phyloP scores from a whole-genome alignment of 2,797 vertebrate genomes.

The Pangasius macronema region DNA sequence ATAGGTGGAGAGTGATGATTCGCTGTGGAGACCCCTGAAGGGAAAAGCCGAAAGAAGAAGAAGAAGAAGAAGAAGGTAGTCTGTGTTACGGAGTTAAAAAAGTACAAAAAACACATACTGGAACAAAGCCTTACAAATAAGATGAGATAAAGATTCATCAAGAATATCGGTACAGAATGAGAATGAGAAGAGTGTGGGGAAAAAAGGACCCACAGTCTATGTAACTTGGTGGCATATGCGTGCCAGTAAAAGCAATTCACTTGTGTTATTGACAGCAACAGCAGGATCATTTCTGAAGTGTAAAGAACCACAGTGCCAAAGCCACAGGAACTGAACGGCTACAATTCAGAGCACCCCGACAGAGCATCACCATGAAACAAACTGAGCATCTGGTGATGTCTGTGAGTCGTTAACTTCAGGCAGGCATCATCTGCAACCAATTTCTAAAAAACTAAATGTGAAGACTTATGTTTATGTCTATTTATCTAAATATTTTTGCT shows the following conservation, averaged over 20 bases:
- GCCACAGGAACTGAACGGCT: not conserved
- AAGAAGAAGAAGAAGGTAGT: too few relatives aligned
- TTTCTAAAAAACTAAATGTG: not conserved
- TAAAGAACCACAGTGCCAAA: slow-evolving; percentile 2
- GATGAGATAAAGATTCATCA: not conserved
- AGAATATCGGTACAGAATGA: not conserved
- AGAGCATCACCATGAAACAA: not conserved
- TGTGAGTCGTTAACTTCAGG: not conserved
- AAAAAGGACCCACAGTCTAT: not conserved
- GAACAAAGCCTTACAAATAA: not conserved
- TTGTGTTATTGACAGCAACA: not conserved
- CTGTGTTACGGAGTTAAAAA: not conserved
- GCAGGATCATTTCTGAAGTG: not conserved
- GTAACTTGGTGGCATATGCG: not conserved
- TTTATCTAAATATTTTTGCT: not conserved
- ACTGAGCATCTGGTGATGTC: not conserved
- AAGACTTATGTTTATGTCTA: not conserved
- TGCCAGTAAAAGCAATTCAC: not conserved
- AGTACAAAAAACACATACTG: not conserved
- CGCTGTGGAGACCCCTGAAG: too few relatives aligned
- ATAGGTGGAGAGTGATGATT: too few relatives aligned
- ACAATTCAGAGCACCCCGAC: not conserved
- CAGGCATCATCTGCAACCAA: not conserved
- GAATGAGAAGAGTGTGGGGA: not conserved
- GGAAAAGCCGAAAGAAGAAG: too few relatives aligned